These are phyloP conservation scores for Orbicella faveolata DNA, from an alignment of 64 coral and sea anemone species.

Conservation along the genomic window DNA sequence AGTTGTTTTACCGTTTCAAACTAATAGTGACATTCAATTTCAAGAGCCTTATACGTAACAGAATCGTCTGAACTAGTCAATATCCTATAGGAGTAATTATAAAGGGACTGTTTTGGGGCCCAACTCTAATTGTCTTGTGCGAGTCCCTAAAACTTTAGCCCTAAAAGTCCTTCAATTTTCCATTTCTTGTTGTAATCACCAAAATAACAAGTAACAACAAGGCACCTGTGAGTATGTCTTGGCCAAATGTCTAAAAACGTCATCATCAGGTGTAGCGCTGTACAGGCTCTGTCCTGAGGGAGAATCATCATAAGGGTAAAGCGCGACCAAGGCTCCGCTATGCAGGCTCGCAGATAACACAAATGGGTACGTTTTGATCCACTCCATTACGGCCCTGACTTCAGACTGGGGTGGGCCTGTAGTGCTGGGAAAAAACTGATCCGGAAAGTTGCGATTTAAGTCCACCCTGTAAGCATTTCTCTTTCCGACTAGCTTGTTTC, in stretches of 20 bases:
- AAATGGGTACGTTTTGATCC: conserved; percentile 88
- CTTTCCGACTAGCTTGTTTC: conserved; percentile 63
- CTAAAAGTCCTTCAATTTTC: not conserved
- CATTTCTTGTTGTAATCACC: not conserved
- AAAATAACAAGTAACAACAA: not conserved
- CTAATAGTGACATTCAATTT: too few relatives aligned
- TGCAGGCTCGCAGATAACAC: conserved; percentile 93
- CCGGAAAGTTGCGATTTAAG: conserved; percentile 97
- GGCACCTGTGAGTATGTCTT: conserved; percentile 83
- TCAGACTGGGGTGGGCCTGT: conserved; percentile 86
- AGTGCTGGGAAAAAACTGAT: conserved; percentile 96
- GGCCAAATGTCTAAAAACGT: conserved; percentile 86
- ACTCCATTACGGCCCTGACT: conserved; percentile 77
- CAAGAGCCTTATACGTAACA: too few relatives aligned
- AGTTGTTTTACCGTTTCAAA: too few relatives aligned
- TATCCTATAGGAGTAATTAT: too few relatives aligned
- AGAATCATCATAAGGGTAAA: conserved; percentile 95
- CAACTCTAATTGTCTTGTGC: too few relatives aligned
- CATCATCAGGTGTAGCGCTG: conserved; percentile 99
- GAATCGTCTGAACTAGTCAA: too few relatives aligned
- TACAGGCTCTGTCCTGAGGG: conserved; percentile 95
- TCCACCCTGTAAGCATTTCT: conserved; percentile 90
- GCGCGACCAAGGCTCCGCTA: conserved; percentile 84
- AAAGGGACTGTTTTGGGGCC: too few relatives aligned
- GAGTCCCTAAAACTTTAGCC: too few relatives aligned